Conservation (phyloP, 2,888 invertebrate species). For the Eupithecia pulchellata region DNA sequence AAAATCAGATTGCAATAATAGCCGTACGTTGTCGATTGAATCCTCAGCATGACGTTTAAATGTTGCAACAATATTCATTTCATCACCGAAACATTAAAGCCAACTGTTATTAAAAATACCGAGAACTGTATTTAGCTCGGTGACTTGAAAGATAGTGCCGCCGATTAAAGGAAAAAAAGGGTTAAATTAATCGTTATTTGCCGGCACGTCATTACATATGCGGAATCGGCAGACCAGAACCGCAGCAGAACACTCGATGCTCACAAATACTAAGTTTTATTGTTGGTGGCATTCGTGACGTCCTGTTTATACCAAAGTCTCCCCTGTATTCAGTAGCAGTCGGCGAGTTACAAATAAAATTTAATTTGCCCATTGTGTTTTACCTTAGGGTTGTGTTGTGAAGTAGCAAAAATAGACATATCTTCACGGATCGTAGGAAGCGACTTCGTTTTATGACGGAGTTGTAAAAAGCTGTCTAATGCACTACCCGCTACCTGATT, state of each 20-base stretch:
- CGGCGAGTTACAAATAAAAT: constrained; percentile 74
- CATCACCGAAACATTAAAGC: constrained; percentile 42
- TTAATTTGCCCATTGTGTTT: constrained; percentile 75
- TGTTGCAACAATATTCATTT: constrained; percentile 34
- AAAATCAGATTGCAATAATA: constrained; percentile 17
- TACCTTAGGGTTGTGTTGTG: constrained; percentile 45
- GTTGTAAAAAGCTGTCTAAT: constrained; percentile 34
- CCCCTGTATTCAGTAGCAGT: constrained; percentile 65
- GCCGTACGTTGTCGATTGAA: constrained; percentile 31
- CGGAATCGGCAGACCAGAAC: constrained; percentile 73
- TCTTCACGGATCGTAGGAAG: constrained; percentile 35
- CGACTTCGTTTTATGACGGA: constrained; percentile 37
- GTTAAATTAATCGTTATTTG: constrained; percentile 66
- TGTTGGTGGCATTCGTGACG: constrained; percentile 65
- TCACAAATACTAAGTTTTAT: constrained; percentile 47
- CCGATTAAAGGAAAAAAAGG: constrained; percentile 65
- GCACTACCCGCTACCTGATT: constrained; percentile 26
- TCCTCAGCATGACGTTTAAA: constrained; percentile 35
- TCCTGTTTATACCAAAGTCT: constrained; percentile 70
- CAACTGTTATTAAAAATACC: constrained; percentile 48
- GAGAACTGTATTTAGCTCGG: constrained; percentile 53
- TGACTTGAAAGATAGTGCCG: constrained; percentile 71
- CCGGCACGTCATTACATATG: constrained; percentile 68
- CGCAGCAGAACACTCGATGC: constrained; percentile 50
- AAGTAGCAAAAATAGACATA: constrained; percentile 47